Percentiles rank a stretch among this genome's conserved stretches.
phyloP scores from a whole-genome alignment of 2,113 vertebrate genomes.

The Sclerurus mexicanus region DNA sequence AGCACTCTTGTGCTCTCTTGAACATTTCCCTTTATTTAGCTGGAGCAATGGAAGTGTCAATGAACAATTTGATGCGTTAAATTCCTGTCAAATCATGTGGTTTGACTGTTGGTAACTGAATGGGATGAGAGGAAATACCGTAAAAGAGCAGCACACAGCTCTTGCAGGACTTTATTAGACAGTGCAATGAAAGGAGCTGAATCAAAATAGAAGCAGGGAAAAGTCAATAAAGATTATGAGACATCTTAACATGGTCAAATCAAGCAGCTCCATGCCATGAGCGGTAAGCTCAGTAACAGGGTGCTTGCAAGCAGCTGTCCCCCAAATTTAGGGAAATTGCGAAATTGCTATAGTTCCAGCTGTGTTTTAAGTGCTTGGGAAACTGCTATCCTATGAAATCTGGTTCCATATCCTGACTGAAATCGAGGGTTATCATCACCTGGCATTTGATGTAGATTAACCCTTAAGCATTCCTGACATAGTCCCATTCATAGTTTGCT shows the following conservation, averaged over 20 bases:
- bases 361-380: neutral
- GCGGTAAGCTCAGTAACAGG: neutral
- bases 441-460: neutral
- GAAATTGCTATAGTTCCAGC: neutral
- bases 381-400: neutral
- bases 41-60: neutral
- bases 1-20: neutral
- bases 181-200: neutral
- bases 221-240: neutral
- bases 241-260: neutral
- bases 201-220: neutral
- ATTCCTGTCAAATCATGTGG: neutral
- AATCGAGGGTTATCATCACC: neutral
- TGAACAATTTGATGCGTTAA: neutral
- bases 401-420: neutral
- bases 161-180: neutral
- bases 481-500: neutral
- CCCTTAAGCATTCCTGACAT: neutral
- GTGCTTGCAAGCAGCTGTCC: neutral
- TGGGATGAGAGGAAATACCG: neutral
- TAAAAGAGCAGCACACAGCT: neutral
- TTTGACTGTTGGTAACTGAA: conserved; percentile 24
- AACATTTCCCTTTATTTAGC: neutral
- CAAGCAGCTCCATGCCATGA: neutral
- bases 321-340: neutral